Percentiles rank a stretch among this genome's conserved stretches.
Evolutionary conservation across 2,113 vertebrate species (phyloP).

Genomic region (Pachyramphus minor): DNA sequence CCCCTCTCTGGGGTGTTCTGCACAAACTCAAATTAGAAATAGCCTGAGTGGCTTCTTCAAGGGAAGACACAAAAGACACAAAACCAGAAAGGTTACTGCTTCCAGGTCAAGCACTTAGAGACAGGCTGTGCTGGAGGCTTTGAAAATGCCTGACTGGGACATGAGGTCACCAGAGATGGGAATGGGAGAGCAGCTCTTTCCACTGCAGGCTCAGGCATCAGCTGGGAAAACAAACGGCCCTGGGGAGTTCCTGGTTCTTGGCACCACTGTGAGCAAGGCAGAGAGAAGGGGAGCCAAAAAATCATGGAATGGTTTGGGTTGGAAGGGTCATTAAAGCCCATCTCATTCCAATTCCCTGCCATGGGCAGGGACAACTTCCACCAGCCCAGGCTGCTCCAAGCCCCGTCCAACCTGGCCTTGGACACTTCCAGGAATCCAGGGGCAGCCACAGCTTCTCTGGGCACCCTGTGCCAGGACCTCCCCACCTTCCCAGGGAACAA

Average conservation of each 20-base stretch:
- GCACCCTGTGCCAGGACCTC: not conserved
- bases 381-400: not conserved
- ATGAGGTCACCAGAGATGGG: not conserved
- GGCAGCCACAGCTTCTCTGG: not conserved
- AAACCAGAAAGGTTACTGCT: not conserved
- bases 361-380: not conserved
- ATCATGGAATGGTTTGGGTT: not conserved
- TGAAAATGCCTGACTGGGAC: not conserved
- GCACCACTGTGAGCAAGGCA: not conserved
- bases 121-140: not conserved
- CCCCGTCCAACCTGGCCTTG: not conserved
- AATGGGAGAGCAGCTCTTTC: not conserved
- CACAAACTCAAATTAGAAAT: not conserved
- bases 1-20: not conserved
- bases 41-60: not conserved
- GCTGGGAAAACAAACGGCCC: not conserved
- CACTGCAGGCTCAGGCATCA: not conserved
- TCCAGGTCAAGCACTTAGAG: not conserved
- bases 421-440: not conserved
- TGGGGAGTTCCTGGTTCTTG: not conserved
- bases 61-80: not conserved
- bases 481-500: accelerated
- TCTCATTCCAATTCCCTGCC: too few relatives aligned
- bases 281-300: not conserved
- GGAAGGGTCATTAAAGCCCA: not conserved